Percentiles rank a stretch among this genome's conserved stretches.
Conservation (phyloP, 2,888 invertebrate species). For the Apotomis capreana region DNA sequence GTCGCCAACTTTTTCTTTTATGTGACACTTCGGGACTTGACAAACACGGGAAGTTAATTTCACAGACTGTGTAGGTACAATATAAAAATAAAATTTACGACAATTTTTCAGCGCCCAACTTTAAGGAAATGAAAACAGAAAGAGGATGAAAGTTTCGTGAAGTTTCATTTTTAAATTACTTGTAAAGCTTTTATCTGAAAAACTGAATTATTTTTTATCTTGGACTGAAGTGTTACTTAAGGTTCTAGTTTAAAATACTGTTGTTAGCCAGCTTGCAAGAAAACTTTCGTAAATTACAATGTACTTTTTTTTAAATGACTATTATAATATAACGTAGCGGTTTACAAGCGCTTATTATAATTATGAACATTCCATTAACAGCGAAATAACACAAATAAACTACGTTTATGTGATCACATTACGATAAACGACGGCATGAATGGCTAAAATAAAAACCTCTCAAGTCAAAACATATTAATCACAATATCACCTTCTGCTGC, state of each 20-base stretch:
- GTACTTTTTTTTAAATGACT: too few species aligned
- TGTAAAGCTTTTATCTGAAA: not conserved
- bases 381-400: not conserved
- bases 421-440: not conserved
- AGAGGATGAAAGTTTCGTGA: not conserved
- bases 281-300: too few species aligned
- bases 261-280: too few species aligned
- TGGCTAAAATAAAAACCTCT: too few species aligned
- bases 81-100: not conserved
- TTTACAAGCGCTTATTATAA: too few species aligned
- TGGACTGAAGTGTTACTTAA: not conserved
- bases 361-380: too few species aligned
- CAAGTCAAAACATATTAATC: too few species aligned
- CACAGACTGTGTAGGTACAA: not conserved
- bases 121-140: not conserved
- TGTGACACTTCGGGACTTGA: constrained; percentile 19
- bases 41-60: constrained; percentile 8
- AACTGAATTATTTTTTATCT: not conserved
- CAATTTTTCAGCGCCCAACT: not conserved
- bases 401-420: constrained; percentile 1
- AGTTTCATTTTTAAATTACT: not conserved
- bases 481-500: too few species aligned
- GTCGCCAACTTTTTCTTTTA: constrained; percentile 8
- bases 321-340: too few species aligned
- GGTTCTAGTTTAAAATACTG: too few species aligned